Base-by-base conservation (phyloP, 1,140 invertebrate species). In the Cardiocondyla obscurior region DNA sequence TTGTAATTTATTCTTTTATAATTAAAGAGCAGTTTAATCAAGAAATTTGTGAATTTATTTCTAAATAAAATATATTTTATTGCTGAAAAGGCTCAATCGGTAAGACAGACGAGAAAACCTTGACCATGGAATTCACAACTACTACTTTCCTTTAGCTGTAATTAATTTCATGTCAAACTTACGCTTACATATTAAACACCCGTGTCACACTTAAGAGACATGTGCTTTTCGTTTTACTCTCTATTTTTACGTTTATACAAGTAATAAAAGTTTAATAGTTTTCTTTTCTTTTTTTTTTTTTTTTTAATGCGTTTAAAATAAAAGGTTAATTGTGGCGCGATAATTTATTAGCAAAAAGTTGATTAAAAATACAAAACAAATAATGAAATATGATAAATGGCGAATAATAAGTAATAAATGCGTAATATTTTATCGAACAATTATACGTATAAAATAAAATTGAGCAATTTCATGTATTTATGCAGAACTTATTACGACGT, bases 91-190 rank as follows among this genome's bases (percentile, higher is more conserved):
- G 22, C 44, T 82, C 79, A 28, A 84, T 83, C 87, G 89, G 83
- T 90, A 91, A 90, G 33, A 65, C 76, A 91, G 89, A 53, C 16
- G 0, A n/a, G 55, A 0, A 58, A 72, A 49, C 55, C 79, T 77
- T 84, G 79, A 46, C 44, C 60, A 60, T 70, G 62, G 22, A 1
- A 25, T 19, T 12, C 3, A 6, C 10, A 42, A 3, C n/a, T 36
- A 1, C 12, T 60, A n/a, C n/a, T n/a, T n/a, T n/a, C n/a, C n/a
- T n/a, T n/a, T n/a, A n/a, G 53, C n/a, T 33, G 4, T 10, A 53
- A 33, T 33, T 70, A 53, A 53, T 25, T 70, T 70, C 7, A 58
- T 2, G n/a, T 3, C 0, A 58, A 33, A 58, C 30, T 30, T 19
- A 53, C 14, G 16, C 28, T 44, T 16, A 16, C 14, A 55, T 14